A percentile compares a stretch with the other conserved stretches of the same genome.
Conservation (phyloP, 2,797 vertebrate species). For the Benthosema pterotum region DNA sequence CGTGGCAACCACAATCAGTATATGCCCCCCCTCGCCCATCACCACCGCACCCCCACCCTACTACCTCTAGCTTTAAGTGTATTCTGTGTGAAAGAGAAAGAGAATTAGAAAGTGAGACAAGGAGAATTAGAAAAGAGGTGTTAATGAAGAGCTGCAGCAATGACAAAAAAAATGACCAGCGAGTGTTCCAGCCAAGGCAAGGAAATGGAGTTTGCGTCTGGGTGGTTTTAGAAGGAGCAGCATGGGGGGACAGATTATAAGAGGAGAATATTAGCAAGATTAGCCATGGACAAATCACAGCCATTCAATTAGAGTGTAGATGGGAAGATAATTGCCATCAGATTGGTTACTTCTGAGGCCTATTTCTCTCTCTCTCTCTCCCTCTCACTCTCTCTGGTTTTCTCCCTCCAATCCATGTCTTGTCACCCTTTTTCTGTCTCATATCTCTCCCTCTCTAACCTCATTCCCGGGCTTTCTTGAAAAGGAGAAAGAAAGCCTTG, state of each 20-base stretch:
- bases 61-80: too few relatives aligned
- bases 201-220: conserved; percentile 66
- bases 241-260: conserved; percentile 51
- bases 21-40: conserved; percentile 23
- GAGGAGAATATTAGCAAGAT: conserved; percentile 71
- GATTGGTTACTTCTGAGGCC: conserved; percentile 58
- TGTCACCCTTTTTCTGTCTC: neutral
- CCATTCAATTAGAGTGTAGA: conserved; percentile 65
- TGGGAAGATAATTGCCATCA: conserved; percentile 60
- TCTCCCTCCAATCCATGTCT: neutral
- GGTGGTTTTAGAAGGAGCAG: conserved; percentile 57
- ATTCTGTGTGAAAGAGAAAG: too few relatives aligned
- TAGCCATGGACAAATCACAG: conserved; percentile 67
- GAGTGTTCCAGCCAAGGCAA: conserved; percentile 72
- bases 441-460: neutral
- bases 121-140: conserved; percentile 72
- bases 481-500: too few relatives aligned
- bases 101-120: conserved; percentile 40
- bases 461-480: too few relatives aligned
- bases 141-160: conserved; percentile 78
- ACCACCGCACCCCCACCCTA: neutral
- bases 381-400: conserved; percentile 29
- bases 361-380: conserved; percentile 38
- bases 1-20: conserved; percentile 80
- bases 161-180: conserved; percentile 73